A percentile compares a stretch with the other conserved stretches of the same genome.
phyloP scores from a whole-genome alignment of 64 coral and sea anemone species.

The Astreopora myriophthalma region DNA sequence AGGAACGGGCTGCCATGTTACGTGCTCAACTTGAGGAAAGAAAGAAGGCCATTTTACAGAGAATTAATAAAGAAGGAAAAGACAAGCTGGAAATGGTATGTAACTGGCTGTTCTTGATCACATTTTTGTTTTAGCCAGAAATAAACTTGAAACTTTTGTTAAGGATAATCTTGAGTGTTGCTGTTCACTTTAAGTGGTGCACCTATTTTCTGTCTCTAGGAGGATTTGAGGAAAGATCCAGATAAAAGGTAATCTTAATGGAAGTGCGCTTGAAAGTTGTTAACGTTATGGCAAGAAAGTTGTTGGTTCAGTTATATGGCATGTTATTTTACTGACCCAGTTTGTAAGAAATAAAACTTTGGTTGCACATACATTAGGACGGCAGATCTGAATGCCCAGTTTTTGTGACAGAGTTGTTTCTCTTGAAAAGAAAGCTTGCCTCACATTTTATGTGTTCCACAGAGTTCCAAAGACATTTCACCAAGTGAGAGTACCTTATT shows the following conservation, averaged over 20 bases:
- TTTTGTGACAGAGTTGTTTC: no score
- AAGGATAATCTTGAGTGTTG: not conserved
- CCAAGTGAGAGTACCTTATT: no score
- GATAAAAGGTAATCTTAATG: constrained; percentile 3
- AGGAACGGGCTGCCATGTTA: constrained; percentile 89
- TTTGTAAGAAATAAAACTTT: not conserved
- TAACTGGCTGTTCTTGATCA: not conserved
- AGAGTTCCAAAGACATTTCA: no score
- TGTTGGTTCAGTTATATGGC: not conserved
- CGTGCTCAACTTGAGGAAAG: constrained; percentile 82
- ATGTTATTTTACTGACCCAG: no score
- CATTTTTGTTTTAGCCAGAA: no score
- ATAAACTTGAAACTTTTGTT: not conserved
- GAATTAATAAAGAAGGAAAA: constrained; percentile 85
- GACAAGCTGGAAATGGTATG: constrained; percentile 79
- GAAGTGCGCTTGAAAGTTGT: not conserved
- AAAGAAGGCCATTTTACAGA: constrained; percentile 80
- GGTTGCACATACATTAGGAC: not conserved
- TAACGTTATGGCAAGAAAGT: not conserved
- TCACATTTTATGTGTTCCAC: no score
- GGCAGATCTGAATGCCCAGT: no score
- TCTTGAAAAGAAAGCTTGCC: no score
- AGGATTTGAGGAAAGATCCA: constrained; percentile 8
- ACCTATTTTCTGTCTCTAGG: not conserved
- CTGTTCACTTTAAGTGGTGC: not conserved